Conservation (phyloP, 2,888 invertebrate species). For the Entomobrya proxima region DNA sequence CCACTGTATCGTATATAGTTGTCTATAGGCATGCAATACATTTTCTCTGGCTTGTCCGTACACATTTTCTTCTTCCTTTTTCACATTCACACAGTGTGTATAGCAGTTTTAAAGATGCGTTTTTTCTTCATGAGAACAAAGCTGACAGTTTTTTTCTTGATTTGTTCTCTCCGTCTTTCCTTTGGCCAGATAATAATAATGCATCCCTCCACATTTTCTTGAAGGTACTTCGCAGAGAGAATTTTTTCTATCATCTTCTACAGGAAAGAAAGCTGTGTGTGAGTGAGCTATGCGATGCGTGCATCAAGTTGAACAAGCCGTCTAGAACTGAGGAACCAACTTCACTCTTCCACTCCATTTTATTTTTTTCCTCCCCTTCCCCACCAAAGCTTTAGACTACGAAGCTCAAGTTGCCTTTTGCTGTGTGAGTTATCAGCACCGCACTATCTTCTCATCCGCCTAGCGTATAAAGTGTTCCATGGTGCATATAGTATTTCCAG, state of each 20-base stretch:
- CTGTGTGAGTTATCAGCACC: too few relatives aligned
- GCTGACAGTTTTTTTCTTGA: slow-evolving; percentile 37
- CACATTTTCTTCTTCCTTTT: background rate
- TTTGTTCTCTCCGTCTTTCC: background rate
- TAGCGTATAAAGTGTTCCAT: too few relatives aligned
- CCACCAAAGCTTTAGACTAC: too few relatives aligned
- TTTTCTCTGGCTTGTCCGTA: background rate
- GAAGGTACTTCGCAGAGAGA: slow-evolving; percentile 1
- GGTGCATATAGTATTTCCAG: too few relatives aligned
- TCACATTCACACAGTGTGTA: background rate
- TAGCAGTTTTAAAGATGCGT: background rate
- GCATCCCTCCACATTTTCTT: background rate
- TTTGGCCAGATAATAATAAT: background rate
- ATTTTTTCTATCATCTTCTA: background rate
- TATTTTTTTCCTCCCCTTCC: slow-evolving; percentile 17
- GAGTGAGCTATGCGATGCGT: background rate
- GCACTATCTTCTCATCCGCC: too few relatives aligned
- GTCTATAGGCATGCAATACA: background rate
- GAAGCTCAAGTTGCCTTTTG: too few relatives aligned
- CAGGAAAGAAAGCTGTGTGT: background rate
- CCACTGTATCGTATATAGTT: background rate
- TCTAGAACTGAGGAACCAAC: slow-evolving; percentile 5
- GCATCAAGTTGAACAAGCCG: background rate
- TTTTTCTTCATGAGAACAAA: background rate
- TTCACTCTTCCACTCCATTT: slow-evolving; percentile 10